Evolutionary conservation across 1,140 invertebrate species (phyloP).

Genomic region (Halictus rubicundus): DNA sequence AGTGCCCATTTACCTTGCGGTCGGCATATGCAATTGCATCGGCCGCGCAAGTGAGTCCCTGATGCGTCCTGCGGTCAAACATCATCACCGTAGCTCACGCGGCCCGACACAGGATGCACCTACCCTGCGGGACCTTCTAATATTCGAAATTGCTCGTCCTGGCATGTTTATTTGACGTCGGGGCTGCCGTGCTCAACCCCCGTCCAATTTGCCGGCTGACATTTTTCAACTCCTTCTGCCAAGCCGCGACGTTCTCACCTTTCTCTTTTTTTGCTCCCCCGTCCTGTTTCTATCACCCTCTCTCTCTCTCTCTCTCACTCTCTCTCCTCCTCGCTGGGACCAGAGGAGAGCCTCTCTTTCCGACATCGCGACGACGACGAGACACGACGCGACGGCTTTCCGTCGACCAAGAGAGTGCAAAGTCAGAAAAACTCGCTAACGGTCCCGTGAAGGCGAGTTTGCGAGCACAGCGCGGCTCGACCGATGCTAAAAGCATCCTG

Average conservation of each 20-base stretch:
- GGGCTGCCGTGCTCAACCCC: slow-evolving; percentile 69
- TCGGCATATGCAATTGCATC: slow-evolving; percentile 72
- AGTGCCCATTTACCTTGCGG: slow-evolving; percentile 71
- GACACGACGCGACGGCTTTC: slow-evolving; percentile 36
- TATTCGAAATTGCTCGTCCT: slow-evolving; percentile 74
- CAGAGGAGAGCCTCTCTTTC: not conserved
- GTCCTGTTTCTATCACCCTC: not conserved
- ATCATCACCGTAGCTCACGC: slow-evolving; percentile 78
- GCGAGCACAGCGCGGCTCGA: not conserved
- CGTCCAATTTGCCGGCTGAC: slow-evolving; percentile 75
- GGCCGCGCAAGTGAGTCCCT: slow-evolving; percentile 62
- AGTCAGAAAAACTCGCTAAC: slow-evolving; percentile 49
- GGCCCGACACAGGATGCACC: slow-evolving; percentile 71
- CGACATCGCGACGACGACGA: too few relatives aligned
- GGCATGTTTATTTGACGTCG: slow-evolving; percentile 78
- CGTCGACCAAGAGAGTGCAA: slow-evolving; percentile 18
- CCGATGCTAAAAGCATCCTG: slow-evolving; percentile 11
- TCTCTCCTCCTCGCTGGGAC: not conserved
- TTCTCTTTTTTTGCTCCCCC: not conserved
- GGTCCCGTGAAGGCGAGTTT: slow-evolving; percentile 2
- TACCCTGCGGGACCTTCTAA: slow-evolving; percentile 73
- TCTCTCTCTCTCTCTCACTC: not conserved
- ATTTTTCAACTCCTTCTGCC: slow-evolving; percentile 69
- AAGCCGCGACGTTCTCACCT: slow-evolving; percentile 23
- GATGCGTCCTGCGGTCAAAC: slow-evolving; percentile 74